Evolutionary conservation across 2,797 vertebrate genomes (phyloP).

Genomic region (Pangasius krempfi): DNA sequence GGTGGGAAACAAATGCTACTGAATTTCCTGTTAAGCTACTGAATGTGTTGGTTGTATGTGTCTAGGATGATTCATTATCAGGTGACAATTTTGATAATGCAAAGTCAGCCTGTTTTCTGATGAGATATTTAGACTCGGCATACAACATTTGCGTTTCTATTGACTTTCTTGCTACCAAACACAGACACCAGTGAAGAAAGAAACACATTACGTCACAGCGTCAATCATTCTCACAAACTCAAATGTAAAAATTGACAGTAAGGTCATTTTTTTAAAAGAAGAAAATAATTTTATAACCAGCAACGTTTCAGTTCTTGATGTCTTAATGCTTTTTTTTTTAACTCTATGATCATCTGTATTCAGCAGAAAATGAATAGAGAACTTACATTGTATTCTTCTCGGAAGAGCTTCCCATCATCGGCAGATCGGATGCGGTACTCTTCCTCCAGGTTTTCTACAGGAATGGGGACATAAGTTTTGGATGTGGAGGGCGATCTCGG

Average conservation of each 20-base stretch:
- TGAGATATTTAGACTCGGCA: not conserved
- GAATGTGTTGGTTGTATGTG: conserved; percentile 24
- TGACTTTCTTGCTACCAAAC: not conserved
- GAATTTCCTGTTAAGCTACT: conserved; percentile 11
- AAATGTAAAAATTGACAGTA: not conserved
- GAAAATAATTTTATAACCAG: not conserved
- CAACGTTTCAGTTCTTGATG: not conserved
- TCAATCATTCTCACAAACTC: no score
- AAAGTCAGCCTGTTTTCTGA: conserved; percentile 1
- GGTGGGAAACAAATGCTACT: not conserved
- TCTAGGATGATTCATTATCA: conserved; percentile 23
- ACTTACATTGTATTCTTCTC: conserved; percentile 93
- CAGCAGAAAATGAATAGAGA: not conserved
- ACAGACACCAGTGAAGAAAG: not conserved
- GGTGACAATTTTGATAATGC: not conserved
- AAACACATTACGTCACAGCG: not conserved
- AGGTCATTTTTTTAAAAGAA: not conserved
- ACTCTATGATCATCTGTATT: not conserved
- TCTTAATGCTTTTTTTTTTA: not conserved
- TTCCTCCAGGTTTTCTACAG: conserved; percentile 87
- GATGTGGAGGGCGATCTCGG: conserved; percentile 85
- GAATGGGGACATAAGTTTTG: conserved; percentile 89
- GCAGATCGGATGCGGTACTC: conserved; percentile 88
- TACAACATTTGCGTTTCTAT: not conserved
- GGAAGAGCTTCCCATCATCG: conserved; percentile 92